Conservation (phyloP, 2,113 vertebrate genomes). For the Noctilio leporinus region DNA sequence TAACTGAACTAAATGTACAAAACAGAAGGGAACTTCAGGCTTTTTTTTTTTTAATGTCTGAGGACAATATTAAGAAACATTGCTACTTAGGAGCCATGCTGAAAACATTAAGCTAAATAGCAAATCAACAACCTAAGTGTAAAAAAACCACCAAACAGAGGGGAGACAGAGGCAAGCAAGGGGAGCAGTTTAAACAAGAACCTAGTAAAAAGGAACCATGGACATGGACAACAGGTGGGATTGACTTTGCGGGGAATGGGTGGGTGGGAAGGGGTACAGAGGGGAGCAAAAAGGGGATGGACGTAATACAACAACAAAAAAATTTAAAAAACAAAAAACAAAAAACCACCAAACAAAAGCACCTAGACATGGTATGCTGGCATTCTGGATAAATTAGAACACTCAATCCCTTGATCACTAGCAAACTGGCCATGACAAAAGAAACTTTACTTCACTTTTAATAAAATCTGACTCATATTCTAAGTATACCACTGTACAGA, state of each 20-base stretch:
- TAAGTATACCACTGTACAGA: background rate
- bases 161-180: no score
- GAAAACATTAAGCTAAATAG: background rate
- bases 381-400: background rate
- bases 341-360: no score
- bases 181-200: no score
- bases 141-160: conserved; percentile 10
- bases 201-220: no score
- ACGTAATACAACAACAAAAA: no score
- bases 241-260: no score
- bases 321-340: background rate
- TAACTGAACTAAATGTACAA: background rate
- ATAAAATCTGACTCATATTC: background rate
- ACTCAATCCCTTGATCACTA: background rate
- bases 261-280: no score
- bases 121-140: background rate
- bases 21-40: background rate
- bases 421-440: background rate
- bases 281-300: no score
- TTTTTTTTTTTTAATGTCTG: conserved; percentile 29
- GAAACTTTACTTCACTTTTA: background rate
- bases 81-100: background rate
- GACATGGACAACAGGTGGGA: no score
- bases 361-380: background rate
- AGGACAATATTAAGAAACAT: background rate